Percentiles rank a stretch among this genome's conserved stretches.
Conservation (phyloP, 2,113 vertebrate genomes). For the Stigmatopora argus region DNA sequence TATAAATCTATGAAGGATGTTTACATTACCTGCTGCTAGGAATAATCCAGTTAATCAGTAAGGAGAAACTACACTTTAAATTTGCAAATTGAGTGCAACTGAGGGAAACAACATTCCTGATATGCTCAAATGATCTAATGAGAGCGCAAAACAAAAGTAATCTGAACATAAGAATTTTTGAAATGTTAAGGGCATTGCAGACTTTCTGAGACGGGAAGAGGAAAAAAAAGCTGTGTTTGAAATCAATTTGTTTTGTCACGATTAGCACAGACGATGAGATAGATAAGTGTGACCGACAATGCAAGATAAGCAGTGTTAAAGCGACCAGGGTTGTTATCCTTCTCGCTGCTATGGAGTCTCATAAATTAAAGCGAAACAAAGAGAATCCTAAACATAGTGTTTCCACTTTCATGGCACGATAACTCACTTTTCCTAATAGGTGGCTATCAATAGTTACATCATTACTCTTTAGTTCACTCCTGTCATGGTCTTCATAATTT, state of each 20-base stretch:
- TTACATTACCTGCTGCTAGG: slow-evolving; percentile 23
- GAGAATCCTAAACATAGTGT: not conserved
- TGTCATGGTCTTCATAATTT: slow-evolving; percentile 1
- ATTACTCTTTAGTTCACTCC: not conserved
- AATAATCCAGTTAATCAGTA: slow-evolving; percentile 19
- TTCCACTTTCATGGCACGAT: not conserved
- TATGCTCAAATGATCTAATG: slow-evolving; percentile 50
- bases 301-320: not conserved
- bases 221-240: slow-evolving; percentile 1
- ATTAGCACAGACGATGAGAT: slow-evolving; percentile 22
- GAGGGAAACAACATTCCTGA: slow-evolving; percentile 45
- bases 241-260: slow-evolving; percentile 13
- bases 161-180: slow-evolving; percentile 14
- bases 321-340: slow-evolving; percentile 17
- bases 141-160: slow-evolving; percentile 14
- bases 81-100: slow-evolving; percentile 42
- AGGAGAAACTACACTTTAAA: slow-evolving; percentile 50
- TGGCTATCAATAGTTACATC: not conserved
- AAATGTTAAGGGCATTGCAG: not conserved
- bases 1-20: slow-evolving; percentile 24
- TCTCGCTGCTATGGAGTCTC: slow-evolving; percentile 12
- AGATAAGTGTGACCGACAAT: slow-evolving; percentile 10
- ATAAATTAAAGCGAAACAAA: slow-evolving; percentile 6
- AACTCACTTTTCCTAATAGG: not conserved
- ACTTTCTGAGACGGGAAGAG: slow-evolving; percentile 8